phyloP scores from a whole-genome alignment of 2,888 invertebrate genomes.

The Neuroscelio doddi region DNA sequence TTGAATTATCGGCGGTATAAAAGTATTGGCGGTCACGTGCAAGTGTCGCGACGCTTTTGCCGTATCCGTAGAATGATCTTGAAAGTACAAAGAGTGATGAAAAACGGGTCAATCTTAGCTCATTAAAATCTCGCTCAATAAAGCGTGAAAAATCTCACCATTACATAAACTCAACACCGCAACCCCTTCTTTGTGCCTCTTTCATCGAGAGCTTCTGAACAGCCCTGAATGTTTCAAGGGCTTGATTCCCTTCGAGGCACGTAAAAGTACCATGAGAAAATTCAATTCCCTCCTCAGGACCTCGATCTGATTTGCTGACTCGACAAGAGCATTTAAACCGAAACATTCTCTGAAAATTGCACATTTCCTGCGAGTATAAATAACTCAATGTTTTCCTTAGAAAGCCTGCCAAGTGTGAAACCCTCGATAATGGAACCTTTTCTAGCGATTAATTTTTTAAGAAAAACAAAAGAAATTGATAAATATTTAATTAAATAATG shows the following conservation, averaged over 20 bases:
- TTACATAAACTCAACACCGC: neutral
- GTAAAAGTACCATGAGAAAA: slow-evolving; percentile 2
- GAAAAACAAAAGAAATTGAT: no score
- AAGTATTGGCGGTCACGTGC: neutral
- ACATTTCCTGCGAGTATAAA: no score
- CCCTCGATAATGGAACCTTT: no score
- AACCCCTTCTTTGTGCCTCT: neutral
- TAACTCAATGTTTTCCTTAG: no score
- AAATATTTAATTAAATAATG: no score
- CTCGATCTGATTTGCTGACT: slow-evolving; percentile 1
- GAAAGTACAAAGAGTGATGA: neutral
- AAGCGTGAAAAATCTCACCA: slow-evolving; percentile 8
- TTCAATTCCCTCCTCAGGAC: slow-evolving; percentile 4
- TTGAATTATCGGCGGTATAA: neutral
- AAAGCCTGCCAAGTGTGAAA: no score
- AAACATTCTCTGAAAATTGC: slow-evolving; percentile 8
- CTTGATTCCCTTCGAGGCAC: slow-evolving; percentile 9
- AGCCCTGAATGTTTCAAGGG: slow-evolving; percentile 10
- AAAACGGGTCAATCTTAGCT: slow-evolving; percentile 1
- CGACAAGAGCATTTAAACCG: slow-evolving; percentile 3
- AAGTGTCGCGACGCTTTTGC: neutral
- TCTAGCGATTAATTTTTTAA: no score
- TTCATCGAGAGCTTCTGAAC: slow-evolving; percentile 2
- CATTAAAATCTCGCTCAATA: slow-evolving; percentile 7
- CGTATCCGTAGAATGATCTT: neutral